Percentiles rank a stretch among this genome's conserved stretches.
Evolutionary conservation across 1,140 invertebrate species (phyloP).

Genomic region (Eulimnadia texana): DNA sequence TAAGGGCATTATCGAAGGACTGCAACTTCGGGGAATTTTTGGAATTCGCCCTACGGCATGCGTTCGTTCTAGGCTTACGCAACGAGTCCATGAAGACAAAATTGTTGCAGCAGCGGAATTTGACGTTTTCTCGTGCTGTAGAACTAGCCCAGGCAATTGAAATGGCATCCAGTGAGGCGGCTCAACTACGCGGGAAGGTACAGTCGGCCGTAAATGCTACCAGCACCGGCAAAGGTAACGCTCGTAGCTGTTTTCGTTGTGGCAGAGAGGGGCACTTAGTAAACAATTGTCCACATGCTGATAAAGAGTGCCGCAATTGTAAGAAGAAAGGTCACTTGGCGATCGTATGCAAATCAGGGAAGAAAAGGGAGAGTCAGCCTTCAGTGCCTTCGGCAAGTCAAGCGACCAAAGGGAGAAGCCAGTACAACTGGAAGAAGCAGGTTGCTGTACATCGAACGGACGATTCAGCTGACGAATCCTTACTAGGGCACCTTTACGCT

Average conservation of each 20-base stretch:
- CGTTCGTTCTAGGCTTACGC: constrained; percentile 2
- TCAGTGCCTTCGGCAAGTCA: background rate
- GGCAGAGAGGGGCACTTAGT: background rate
- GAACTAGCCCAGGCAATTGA: too few species aligned
- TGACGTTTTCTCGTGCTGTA: too few species aligned
- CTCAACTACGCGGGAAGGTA: too few species aligned
- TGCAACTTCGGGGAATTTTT: constrained; percentile 11
- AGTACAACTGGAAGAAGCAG: too few species aligned
- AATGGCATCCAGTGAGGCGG: constrained; percentile 7
- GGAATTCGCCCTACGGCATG: constrained; percentile 6
- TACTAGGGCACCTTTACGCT: too few species aligned
- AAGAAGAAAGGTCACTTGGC: constrained; percentile 13
- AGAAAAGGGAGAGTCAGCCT: background rate
- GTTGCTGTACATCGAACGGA: too few species aligned
- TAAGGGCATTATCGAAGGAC: background rate
- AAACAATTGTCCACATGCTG: background rate
- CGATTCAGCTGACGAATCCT: too few species aligned
- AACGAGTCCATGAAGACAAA: background rate
- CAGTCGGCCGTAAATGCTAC: too few species aligned
- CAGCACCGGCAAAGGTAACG: too few species aligned
- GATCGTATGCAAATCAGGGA: constrained; percentile 2
- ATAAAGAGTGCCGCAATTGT: constrained; percentile 7
- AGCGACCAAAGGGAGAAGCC: background rate
- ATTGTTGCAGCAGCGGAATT: too few species aligned
- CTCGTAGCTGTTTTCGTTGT: constrained; percentile 9